Base-by-base conservation (phyloP, 2,113 vertebrate species). In the Erythrolamprus reginae region DNA sequence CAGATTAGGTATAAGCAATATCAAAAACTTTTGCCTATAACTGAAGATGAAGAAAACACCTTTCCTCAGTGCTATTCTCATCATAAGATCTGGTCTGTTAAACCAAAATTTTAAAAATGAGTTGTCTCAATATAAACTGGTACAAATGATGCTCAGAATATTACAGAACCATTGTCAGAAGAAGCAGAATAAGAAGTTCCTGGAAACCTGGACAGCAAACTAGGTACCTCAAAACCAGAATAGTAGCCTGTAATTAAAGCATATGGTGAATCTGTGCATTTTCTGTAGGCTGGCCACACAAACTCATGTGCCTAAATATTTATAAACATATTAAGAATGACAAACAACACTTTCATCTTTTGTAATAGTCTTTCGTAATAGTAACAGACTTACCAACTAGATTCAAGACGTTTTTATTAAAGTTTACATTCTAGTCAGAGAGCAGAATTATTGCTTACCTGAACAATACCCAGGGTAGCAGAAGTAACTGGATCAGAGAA, bases 401-500 rank as follows among this genome's bases (percentile, higher is more conserved):
- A 58, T 28, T 89, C 33, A 55, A 82, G 38, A 38, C 55, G 51
- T 52, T 84, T 89, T 24, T 23, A 84, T 28, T n/a, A 45, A 58
- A 33, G 26, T 13, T 56, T 65, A 17, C 7, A 28, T 90, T 90
- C 47, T 26, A 19, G 15, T 70, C 7, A 26, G n/a, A 42, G 42
- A 61, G 33, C 10, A 45, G 15, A 53, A 56, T 3, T 52, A 77
- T 23, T 77, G 92, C 91, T 0, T 96, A 98, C 98, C 97, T 99
- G 99, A 87, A 99, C 99, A 86, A 99, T 99, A 94, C 99, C 98
- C 91, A 99, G 97, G 2, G 99, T 99, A 92, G 99, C 99, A 94
- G 99, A 99, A 70, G 99, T 99, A 91, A 99, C 99, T 13, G 99
- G 99, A 95, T 99, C 99, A 82, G 99, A 99, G 97, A 99, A 99